Conservation (phyloP, 2,888 invertebrate species). For the Aethes cnicana region DNA sequence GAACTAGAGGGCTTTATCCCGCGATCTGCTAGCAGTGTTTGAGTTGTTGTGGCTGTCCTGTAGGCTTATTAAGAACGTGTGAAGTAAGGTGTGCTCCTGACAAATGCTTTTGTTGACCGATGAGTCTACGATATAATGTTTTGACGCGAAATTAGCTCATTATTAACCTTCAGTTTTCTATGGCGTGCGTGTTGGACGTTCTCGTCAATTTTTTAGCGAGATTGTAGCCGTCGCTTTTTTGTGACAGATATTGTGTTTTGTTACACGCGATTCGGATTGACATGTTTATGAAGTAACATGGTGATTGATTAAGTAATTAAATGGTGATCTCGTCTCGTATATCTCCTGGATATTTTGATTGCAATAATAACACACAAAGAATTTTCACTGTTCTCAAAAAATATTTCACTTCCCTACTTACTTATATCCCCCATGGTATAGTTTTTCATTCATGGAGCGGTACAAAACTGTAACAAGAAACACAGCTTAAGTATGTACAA, state of each 20-base stretch:
- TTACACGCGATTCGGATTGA: no score
- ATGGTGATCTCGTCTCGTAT: no score
- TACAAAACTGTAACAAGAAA: no score
- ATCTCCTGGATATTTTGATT: no score
- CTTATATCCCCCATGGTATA: no score
- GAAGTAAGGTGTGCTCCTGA: conserved; percentile 53
- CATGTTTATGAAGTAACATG: no score
- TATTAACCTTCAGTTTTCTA: conserved; percentile 23
- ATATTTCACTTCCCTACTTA: no score
- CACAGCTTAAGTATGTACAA: no score
- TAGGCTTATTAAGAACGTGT: conserved; percentile 60
- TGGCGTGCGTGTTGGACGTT: conserved; percentile 12
- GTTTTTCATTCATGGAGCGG: no score
- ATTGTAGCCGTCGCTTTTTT: neutral
- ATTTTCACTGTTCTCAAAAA: no score
- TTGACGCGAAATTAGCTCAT: conserved; percentile 27
- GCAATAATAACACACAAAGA: no score
- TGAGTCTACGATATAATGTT: conserved; percentile 39
- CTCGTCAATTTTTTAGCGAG: conserved; percentile 9
- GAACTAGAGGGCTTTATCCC: neutral
- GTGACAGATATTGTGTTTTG: neutral
- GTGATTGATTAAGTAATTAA: no score
- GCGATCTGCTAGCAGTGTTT: conserved; percentile 11
- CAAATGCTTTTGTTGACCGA: conserved; percentile 53
- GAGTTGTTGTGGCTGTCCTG: conserved; percentile 28